phyloP scores from a whole-genome alignment of 2,113 vertebrate species.

The Anhinga rufa region DNA sequence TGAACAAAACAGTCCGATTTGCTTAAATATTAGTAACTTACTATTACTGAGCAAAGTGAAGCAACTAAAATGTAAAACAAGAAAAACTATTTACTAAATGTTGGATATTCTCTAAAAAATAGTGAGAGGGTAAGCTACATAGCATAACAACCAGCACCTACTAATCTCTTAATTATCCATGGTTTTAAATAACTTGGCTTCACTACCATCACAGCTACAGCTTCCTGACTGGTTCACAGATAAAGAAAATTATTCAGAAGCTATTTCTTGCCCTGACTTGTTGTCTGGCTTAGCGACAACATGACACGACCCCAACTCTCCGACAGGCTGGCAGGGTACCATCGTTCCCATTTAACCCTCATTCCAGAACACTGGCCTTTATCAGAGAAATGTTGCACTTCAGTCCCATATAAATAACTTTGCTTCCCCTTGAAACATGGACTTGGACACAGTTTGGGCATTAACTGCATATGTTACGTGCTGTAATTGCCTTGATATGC shows the following conservation, averaged over 20 bases:
- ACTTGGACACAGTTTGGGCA: background rate
- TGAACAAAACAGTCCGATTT: background rate
- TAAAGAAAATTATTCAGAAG: background rate
- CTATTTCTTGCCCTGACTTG: background rate
- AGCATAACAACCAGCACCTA: background rate
- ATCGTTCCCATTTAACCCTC: background rate
- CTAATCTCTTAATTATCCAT: background rate
- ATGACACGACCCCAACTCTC: rapidly evolving
- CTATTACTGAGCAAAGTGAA: background rate
- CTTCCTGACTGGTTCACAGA: background rate
- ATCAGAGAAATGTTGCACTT: background rate
- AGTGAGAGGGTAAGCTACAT: background rate
- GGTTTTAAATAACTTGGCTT: background rate
- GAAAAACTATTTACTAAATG: background rate
- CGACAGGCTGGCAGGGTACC: background rate
- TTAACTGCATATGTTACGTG: background rate
- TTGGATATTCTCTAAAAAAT: background rate
- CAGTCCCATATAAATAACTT: background rate
- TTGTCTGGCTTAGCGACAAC: background rate
- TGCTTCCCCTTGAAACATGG: background rate
- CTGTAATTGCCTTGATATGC: rapidly evolving
- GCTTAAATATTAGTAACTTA: background rate
- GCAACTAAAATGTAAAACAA: background rate
- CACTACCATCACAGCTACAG: background rate
- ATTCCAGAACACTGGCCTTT: background rate